Evolutionary conservation across 2,797 vertebrate species (phyloP).

Genomic region (Poecilia velifera): DNA sequence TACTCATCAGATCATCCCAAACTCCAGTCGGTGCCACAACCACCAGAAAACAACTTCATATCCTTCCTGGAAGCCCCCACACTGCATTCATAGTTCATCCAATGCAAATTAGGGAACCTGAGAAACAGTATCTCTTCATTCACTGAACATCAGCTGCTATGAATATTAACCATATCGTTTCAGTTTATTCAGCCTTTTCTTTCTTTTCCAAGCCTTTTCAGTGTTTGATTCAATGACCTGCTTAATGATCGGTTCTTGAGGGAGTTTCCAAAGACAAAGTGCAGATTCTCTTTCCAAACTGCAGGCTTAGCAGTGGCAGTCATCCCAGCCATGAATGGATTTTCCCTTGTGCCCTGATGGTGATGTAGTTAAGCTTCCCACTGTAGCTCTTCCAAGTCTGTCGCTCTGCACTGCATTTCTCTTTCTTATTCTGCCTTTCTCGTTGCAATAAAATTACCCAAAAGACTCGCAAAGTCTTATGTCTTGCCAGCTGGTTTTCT

Average conservation of each 20-base stretch:
- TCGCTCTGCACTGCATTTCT: conserved; percentile 42
- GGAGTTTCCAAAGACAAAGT: conserved; percentile 91
- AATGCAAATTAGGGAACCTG: conserved; percentile 16
- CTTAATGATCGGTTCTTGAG: conserved; percentile 88
- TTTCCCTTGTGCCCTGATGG: conserved; percentile 88
- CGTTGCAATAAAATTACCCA: conserved; percentile 42
- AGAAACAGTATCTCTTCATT: conserved; percentile 80
- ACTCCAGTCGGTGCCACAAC: background rate
- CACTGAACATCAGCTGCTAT: conserved; percentile 73
- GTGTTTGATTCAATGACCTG: conserved; percentile 90
- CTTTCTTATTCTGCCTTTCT: conserved; percentile 38
- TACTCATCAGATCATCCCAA: background rate
- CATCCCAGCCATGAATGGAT: conserved; percentile 90
- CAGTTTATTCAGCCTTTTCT: conserved; percentile 29
- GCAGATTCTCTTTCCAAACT: conserved; percentile 92
- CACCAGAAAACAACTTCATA: background rate
- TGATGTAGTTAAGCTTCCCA: conserved; percentile 89
- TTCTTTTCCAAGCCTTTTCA: conserved; percentile 78
- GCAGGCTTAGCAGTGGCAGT: conserved; percentile 90
- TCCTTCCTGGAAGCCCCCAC: background rate
- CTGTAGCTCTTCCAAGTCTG: conserved; percentile 81
- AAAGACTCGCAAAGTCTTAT: conserved; percentile 27
- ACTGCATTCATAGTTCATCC: background rate
- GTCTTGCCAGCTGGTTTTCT: conserved; percentile 17
- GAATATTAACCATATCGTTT: conserved; percentile 74